phyloP scores from a whole-genome alignment of 2,888 invertebrate genomes.

The Latrodectus hesperus region DNA sequence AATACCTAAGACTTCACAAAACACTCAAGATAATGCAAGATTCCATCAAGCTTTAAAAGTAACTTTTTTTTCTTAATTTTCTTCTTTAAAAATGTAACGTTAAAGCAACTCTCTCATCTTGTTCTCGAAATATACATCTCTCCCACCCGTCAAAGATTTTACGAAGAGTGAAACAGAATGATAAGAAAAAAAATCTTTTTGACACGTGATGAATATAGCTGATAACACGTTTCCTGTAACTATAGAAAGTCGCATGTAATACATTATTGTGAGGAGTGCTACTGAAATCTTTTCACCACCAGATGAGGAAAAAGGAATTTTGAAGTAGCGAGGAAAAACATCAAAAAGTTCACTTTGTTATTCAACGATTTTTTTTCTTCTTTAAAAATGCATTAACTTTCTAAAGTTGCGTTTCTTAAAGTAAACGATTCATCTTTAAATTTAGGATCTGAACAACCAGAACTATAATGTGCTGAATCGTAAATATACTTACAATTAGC shows the following conservation, averaged over 20 bases:
- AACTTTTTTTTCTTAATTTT: conserved; percentile 4
- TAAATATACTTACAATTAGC: too few relatives aligned
- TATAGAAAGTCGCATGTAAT: conserved; percentile 8
- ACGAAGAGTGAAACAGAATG: conserved; percentile 16
- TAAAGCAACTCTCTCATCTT: conserved; percentile 5
- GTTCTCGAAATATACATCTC: conserved; percentile 52
- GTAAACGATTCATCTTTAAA: too few relatives aligned
- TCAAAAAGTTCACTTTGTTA: conserved; percentile 8
- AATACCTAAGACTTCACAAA: too few relatives aligned
- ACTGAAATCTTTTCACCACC: conserved; percentile 47
- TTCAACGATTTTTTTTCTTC: background rate
- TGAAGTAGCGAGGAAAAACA: background rate
- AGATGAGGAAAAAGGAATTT: background rate
- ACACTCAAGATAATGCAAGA: conserved; percentile 1
- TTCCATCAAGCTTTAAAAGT: conserved; percentile 4
- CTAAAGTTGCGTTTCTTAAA: background rate
- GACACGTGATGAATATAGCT: conserved; percentile 50
- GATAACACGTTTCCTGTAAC: conserved; percentile 38
- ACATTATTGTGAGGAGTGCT: conserved; percentile 15
- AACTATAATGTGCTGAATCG: too few relatives aligned
- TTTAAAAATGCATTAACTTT: background rate
- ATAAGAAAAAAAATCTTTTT: conserved; percentile 23
- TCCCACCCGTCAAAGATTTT: conserved; percentile 26
- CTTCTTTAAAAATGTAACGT: background rate
- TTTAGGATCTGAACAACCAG: too few relatives aligned